Base-by-base conservation (phyloP, 2,797 vertebrate species). In the Staurois parvus region DNA sequence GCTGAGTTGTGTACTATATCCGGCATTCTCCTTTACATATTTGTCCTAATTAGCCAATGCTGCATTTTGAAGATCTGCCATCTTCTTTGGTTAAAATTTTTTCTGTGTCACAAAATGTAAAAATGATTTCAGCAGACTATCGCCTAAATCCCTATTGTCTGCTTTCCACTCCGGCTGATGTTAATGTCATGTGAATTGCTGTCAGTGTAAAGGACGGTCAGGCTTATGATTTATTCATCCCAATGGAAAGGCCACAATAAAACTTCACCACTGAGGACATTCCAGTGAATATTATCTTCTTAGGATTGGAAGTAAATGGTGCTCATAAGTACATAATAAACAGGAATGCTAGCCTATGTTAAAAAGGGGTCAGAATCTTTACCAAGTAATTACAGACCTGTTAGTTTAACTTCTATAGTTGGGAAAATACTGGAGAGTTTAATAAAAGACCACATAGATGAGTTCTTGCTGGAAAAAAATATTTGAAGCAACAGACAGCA, bases 171-270 rank as follows among this genome's bases (percentile, higher is more conserved):
- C 66, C 19, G 29, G 76, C 40, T 85, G 83, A 85, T 42, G 84
- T 11, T 85, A 81, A 85, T 70, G 62, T 40, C 84, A 75, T 85
- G 76, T 80, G 84, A 85, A 21, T 80, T 67, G 9, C 32, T 80
- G 62, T 81, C 77, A 59, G 17, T 68, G 45, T 48, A 80, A 68
- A 75, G 70, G 84, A 80, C 40, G 10, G 19, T 40, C 42, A 30
- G 62, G 45, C 52, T 30, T 79, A 32, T 79, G 83, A 84, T 64
- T 78, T 56, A 74, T 56, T 81, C 68, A 72, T 30, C 15, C 13
- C 29, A 8, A 48, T 12, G 28, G 37, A 45, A 17, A 15, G 77
- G 62, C 28, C 59, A 52, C 64, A 32, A 32, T 52, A 40, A 24
- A 69, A 29, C 28, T 4, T 2, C 48, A 52, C 48, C 48, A 52